Percentiles rank a stretch among this genome's conserved stretches.
Evolutionary conservation across 2,888 invertebrate genomes (phyloP).

Genomic region (Xylota sylvarum): DNA sequence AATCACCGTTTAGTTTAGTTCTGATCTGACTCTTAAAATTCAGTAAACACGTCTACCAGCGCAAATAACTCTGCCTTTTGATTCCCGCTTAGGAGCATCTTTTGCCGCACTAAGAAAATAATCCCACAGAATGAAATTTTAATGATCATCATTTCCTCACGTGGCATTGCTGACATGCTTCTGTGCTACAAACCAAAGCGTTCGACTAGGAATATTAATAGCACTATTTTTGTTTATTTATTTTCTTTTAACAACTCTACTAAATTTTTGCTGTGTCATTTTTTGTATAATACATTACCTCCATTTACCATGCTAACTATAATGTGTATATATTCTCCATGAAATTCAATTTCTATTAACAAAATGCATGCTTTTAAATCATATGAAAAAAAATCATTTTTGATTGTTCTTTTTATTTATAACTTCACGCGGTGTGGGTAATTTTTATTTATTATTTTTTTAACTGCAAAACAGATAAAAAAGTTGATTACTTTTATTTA

Average conservation of each 20-base stretch:
- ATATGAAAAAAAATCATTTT: constrained; percentile 2
- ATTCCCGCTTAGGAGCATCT: too few species aligned
- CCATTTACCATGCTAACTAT: constrained; percentile 45
- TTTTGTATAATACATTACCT: neutral
- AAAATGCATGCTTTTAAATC: constrained; percentile 32
- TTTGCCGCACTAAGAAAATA: too few species aligned
- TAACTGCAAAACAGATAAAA: neutral
- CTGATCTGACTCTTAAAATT: too few species aligned
- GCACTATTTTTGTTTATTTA: neutral
- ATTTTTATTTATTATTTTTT: neutral
- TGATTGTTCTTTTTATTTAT: neutral
- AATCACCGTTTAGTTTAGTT: too few species aligned
- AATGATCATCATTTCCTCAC: too few species aligned
- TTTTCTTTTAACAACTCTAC: neutral
- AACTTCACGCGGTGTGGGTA: constrained; percentile 13
- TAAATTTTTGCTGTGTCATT: neutral
- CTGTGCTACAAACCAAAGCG: too few species aligned
- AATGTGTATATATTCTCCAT: constrained; percentile 17
- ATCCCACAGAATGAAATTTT: too few species aligned
- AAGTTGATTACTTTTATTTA: constrained; percentile 23
- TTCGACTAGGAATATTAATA: neutral
- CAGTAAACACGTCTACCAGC: too few species aligned
- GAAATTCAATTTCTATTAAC: constrained; percentile 11
- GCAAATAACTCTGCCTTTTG: too few species aligned
- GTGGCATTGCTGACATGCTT: too few species aligned